Base-by-base conservation (phyloP, 2,113 vertebrate genomes). In the rabbit (Oryctolagus cuniculus) region DNA sequence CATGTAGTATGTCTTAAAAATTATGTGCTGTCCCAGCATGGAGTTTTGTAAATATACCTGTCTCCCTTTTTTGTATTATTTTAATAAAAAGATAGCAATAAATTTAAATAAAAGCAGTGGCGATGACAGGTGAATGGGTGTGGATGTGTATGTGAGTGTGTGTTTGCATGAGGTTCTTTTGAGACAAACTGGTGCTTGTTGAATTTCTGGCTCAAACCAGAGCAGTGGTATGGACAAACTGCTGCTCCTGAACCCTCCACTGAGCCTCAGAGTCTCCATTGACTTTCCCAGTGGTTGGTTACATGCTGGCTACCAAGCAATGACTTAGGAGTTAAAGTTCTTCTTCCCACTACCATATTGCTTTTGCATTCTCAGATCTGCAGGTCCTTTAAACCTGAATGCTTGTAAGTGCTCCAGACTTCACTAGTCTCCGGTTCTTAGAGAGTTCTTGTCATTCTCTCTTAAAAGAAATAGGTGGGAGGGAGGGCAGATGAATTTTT, bases 1-100 rank as follows among this genome's bases (percentile, higher is more conserved):
- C 98, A 98, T 98, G 98, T 98, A 98, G 98, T 98, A 98, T 98
- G 98, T 98, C 98, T 98, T 98, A 98, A 98, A 98, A 58, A 98
- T 98, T 97, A 98, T 98, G 98, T 98, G 98, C 98, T 98, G 98
- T 98, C 98, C 98, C 98, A 98, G 98, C n/a, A 98, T 98, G 98
- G 98, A 98, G 98, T 98, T 98, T 98, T 98, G 98, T 98, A 98
- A 98, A 98, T 98, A 98, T 97, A 98, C 98, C 95, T 98, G 98
- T 98, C 97, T 98, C 98, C 97, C 98, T 97, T 98, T 97, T 98
- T 98, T 98, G 98, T 98, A 98, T 98, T 98, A 98, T 98, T 97
- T 96, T 98, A 98, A 98, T 98, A 98, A 97, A 75, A 44, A 27
- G 95, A 95, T 27, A 97, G 97, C 89, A 96, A 96, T 96, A 97